Percentiles rank a stretch among this genome's conserved stretches.
Conservation (phyloP, 2,888 invertebrate species). For the Cantharis nigra region DNA sequence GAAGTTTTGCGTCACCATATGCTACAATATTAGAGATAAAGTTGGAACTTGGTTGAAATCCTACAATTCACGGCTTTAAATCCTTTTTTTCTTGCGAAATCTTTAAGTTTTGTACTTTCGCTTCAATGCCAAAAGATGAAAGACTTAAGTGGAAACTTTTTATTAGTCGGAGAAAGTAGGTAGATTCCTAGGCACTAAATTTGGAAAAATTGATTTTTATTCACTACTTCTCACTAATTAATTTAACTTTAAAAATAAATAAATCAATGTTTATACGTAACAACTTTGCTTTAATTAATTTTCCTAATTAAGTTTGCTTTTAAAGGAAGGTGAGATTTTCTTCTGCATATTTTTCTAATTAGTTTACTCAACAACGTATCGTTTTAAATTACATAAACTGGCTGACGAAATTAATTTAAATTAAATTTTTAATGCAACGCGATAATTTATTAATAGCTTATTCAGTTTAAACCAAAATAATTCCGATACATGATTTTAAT, state of each 20-base stretch:
- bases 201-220: neutral
- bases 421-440: neutral
- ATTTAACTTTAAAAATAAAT: neutral
- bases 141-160: neutral
- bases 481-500: too few species aligned
- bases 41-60: slow-evolving; percentile 27
- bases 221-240: neutral
- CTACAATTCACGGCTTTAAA: slow-evolving; percentile 24
- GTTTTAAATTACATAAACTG: neutral
- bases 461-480: too few species aligned
- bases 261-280: neutral
- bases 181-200: neutral
- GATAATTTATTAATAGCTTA: neutral
- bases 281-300: neutral
- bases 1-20: slow-evolving; percentile 48
- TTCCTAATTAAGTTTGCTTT: neutral
- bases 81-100: slow-evolving; percentile 20
- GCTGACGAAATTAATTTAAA: neutral
- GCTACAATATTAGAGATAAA: slow-evolving; percentile 42
- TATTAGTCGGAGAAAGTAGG: neutral
- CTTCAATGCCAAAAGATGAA: slow-evolving; percentile 5
- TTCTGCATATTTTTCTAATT: neutral
- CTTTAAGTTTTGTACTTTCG: slow-evolving; percentile 11
- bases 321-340: neutral
- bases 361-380: neutral